Conservation (phyloP, 2,797 vertebrate genomes). For the Sardinella longiceps region DNA sequence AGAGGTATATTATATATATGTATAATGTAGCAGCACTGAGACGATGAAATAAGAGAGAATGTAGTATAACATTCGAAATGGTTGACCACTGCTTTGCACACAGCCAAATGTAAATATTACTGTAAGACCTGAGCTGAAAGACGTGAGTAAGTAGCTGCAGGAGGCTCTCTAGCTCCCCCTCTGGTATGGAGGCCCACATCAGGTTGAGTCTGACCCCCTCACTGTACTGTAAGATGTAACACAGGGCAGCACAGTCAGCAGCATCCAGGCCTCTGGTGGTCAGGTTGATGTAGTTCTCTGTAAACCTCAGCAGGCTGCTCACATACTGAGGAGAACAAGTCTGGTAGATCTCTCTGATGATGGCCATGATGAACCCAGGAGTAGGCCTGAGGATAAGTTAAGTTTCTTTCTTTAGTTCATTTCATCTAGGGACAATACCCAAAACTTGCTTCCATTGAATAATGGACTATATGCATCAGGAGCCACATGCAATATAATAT, state of each 20-base stretch:
- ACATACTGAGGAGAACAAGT: conserved; percentile 39
- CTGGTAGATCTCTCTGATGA: conserved; percentile 50
- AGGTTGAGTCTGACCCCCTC: conserved; percentile 57
- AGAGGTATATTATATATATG: too few species aligned
- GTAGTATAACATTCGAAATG: too few species aligned
- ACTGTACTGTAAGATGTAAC: conserved; percentile 58
- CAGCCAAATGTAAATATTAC: not conserved
- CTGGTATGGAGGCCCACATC: conserved; percentile 57
- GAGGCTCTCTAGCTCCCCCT: conserved; percentile 38
- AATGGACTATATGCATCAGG: not conserved
- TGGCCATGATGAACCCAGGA: conserved; percentile 38
- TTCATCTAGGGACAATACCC: too few species aligned
- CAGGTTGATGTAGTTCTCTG: conserved; percentile 55
- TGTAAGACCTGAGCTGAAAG: conserved; percentile 46
- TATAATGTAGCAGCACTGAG: too few species aligned
- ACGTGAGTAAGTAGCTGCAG: conserved; percentile 43
- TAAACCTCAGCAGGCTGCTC: conserved; percentile 55
- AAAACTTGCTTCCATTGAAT: too few species aligned
- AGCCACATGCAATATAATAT: not conserved
- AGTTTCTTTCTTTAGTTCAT: too few species aligned
- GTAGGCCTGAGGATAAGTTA: conserved; percentile 40
- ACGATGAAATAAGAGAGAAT: too few species aligned
- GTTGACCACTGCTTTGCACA: too few species aligned
- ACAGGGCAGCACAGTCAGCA: conserved; percentile 59
- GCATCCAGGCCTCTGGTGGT: conserved; percentile 58